A percentile compares a stretch with the other conserved stretches of the same genome.
Evolutionary conservation across 2,888 invertebrate genomes (phyloP).

Genomic region (Ichneumon xanthorius): DNA sequence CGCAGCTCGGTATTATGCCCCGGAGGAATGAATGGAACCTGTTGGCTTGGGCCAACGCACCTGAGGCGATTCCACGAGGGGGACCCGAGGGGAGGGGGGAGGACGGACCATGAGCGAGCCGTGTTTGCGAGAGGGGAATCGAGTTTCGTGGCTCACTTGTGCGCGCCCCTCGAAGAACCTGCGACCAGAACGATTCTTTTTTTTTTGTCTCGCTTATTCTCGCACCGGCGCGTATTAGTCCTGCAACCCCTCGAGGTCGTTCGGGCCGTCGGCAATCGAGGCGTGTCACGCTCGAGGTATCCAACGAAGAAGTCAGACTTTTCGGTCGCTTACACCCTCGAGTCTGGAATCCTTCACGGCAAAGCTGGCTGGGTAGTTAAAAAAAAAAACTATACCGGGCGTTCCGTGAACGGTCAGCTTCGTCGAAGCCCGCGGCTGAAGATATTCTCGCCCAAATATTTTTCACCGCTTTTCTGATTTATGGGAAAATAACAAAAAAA

Average conservation of each 20-base stretch:
- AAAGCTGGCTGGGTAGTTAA: constrained; percentile 15
- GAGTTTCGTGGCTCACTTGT: constrained; percentile 54
- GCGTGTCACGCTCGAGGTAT: constrained; percentile 25
- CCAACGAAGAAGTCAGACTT: constrained; percentile 37
- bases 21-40: constrained; percentile 76
- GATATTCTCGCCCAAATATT: neutral
- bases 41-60: constrained; percentile 71
- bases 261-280: constrained; percentile 45
- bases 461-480: neutral
- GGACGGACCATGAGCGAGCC: constrained; percentile 6
- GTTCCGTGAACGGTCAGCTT: neutral
- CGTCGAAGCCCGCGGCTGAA: neutral
- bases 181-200: constrained; percentile 23
- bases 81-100: constrained; percentile 8
- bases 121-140: constrained; percentile 48
- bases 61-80: constrained; percentile 67
- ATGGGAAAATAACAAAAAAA: too few relatives aligned
- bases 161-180: constrained; percentile 43
- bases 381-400: neutral
- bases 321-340: constrained; percentile 2
- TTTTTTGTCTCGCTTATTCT: constrained; percentile 37
- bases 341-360: constrained; percentile 7
- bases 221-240: neutral
- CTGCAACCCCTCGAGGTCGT: constrained; percentile 49
- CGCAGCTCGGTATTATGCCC: constrained; percentile 20